Conservation (phyloP, 2,888 invertebrate genomes). For the Panopea generosa region DNA sequence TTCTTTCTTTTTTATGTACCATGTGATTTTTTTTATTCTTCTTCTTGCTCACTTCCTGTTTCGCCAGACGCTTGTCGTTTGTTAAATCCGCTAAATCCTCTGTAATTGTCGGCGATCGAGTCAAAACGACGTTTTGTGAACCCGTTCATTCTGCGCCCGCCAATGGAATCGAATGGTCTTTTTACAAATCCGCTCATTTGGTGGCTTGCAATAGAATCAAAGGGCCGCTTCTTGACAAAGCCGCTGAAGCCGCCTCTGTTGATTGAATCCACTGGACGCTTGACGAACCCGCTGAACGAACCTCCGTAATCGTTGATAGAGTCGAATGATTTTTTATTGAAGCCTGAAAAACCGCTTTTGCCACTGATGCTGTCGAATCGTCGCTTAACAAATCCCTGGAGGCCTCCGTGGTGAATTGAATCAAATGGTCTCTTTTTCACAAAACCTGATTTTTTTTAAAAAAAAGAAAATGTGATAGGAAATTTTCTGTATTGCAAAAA, state of each 20-base stretch:
- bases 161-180: constrained; percentile 48
- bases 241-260: constrained; percentile 33
- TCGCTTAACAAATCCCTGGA: constrained; percentile 36
- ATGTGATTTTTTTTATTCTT: not conserved
- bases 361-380: constrained; percentile 36
- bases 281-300: constrained; percentile 43
- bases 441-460: no score
- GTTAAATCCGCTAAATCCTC: constrained; percentile 26
- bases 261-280: constrained; percentile 46
- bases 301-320: constrained; percentile 32
- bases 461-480: not conserved
- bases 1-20: not conserved
- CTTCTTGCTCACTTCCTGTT: not conserved
- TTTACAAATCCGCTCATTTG: constrained; percentile 50
- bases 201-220: constrained; percentile 46
- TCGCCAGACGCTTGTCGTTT: constrained; percentile 17
- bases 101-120: constrained; percentile 13
- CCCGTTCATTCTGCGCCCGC: constrained; percentile 28
- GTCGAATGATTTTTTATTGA: constrained; percentile 39
- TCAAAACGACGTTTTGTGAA: constrained; percentile 44
- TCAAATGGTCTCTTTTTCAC: constrained; percentile 44
- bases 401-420: constrained; percentile 30
- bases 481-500: not conserved
- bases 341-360: constrained; percentile 24
- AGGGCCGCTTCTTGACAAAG: constrained; percentile 46